These are phyloP conservation scores for Odontomachus brunneus DNA, from an alignment of 1,140 invertebrate genomes.

Conservation along the genomic window DNA sequence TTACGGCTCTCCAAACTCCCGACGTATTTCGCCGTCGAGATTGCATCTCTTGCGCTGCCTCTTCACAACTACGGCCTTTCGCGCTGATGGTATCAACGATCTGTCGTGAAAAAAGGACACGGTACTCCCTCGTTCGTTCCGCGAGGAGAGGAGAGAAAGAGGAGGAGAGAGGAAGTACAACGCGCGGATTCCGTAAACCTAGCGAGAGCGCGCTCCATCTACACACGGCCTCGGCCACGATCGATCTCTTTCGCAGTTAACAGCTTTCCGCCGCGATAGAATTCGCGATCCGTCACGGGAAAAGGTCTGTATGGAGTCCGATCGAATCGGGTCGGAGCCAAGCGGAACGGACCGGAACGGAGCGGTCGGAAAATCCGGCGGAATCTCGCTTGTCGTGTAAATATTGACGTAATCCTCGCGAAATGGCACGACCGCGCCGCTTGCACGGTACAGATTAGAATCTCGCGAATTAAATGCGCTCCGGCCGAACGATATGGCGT, in stretches of 20 bases:
- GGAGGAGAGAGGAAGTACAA: too few relatives aligned
- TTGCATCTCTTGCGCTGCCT: slow-evolving; percentile 9
- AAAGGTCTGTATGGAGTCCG: slow-evolving; percentile 13
- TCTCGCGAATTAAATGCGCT: slow-evolving; percentile 50
- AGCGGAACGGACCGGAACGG: too few relatives aligned
- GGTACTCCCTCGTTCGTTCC: background rate
- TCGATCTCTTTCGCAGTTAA: slow-evolving; percentile 50
- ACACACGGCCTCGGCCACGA: background rate
- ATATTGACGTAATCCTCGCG: slow-evolving; percentile 58
- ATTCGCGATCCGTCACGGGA: slow-evolving; percentile 38
- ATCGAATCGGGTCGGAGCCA: background rate
- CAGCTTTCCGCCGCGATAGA: slow-evolving; percentile 46
- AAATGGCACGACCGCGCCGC: slow-evolving; percentile 44
- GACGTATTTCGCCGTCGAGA: background rate
- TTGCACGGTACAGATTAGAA: slow-evolving; percentile 43
- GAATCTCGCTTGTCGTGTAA: slow-evolving; percentile 46
- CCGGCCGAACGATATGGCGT: slow-evolving; percentile 27
- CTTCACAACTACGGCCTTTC: background rate
- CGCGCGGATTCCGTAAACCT: background rate
- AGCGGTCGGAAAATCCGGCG: slow-evolving; percentile 45
- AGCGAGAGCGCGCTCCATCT: background rate
- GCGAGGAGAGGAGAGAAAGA: background rate
- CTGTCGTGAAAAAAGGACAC: slow-evolving; percentile 23
- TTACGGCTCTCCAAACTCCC: background rate
- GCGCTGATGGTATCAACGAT: slow-evolving; percentile 50